These are phyloP conservation scores for Amblyopsis rosae DNA, from an alignment of 2,113 vertebrate genomes.

Conservation along the genomic window DNA sequence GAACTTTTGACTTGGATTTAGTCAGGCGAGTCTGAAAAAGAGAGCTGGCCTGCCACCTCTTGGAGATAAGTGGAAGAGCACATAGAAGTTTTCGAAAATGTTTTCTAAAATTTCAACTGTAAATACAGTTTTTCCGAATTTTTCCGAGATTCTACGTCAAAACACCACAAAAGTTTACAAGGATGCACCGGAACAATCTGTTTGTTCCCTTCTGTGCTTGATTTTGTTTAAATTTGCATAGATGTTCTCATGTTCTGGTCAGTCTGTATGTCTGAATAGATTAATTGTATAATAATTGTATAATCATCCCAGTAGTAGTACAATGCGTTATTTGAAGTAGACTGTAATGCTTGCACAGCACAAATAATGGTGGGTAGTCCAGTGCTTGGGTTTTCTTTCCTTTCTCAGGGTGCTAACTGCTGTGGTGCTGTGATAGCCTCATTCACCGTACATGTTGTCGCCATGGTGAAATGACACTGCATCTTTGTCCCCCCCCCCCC, in stretches of 20 bases:
- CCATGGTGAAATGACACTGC: constrained; percentile 53
- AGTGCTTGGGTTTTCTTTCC: too few relatives aligned
- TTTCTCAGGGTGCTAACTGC: too few relatives aligned
- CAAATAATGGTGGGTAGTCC: background rate
- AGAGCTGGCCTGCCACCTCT: constrained; percentile 55
- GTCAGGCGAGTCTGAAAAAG: constrained; percentile 4
- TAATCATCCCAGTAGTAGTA: too few relatives aligned
- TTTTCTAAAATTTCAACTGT: background rate
- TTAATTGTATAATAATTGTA: too few relatives aligned
- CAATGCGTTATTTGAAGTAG: too few relatives aligned
- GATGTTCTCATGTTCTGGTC: background rate
- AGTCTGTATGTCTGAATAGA: too few relatives aligned
- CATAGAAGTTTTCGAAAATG: background rate
- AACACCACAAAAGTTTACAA: background rate
- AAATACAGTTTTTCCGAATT: background rate
- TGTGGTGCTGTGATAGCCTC: background rate
- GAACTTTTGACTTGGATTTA: constrained; percentile 18
- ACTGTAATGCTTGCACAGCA: background rate
- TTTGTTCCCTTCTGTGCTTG: constrained; percentile 18
- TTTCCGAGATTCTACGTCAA: constrained; percentile 26
- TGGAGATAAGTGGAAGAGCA: constrained; percentile 7
- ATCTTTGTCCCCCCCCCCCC: background rate
- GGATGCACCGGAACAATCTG: constrained; percentile 21
- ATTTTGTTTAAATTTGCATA: constrained; percentile 53
- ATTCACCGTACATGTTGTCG: constrained; percentile 49